Percentiles rank a stretch among this genome's conserved stretches.
Conservation (phyloP, 2,888 invertebrate genomes). For the Acanthococcus lagerstroemiae region DNA sequence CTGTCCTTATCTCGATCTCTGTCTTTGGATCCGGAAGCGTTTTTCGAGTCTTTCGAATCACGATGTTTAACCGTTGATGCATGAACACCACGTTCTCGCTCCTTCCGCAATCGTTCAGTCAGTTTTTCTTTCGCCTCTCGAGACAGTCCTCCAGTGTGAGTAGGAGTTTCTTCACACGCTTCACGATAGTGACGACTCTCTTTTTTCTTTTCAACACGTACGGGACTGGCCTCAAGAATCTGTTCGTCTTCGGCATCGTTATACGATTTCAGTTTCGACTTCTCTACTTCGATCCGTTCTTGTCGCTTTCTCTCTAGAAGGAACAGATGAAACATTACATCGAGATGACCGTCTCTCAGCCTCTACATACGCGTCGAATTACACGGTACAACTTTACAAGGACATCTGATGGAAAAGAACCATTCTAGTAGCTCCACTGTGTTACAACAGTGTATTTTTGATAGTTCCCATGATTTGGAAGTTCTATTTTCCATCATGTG, state of each 20-base stretch:
- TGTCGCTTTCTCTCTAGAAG: conserved; percentile 40
- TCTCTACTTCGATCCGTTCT: conserved; percentile 39
- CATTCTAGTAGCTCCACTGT: too few relatives aligned
- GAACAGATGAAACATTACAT: neutral
- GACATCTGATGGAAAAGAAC: too few relatives aligned
- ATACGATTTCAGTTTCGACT: conserved; percentile 48
- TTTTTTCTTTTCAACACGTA: conserved; percentile 24
- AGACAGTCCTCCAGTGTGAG: conserved; percentile 85
- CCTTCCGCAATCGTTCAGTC: conserved; percentile 42
- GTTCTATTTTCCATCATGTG: too few relatives aligned
- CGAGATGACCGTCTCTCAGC: neutral
- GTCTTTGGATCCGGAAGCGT: neutral
- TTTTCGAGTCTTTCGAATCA: conserved; percentile 31
- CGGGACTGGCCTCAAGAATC: conserved; percentile 19
- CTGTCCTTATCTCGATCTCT: neutral
- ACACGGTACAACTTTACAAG: too few relatives aligned
- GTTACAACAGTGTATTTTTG: too few relatives aligned
- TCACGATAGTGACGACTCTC: conserved; percentile 59
- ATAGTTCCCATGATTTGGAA: too few relatives aligned
- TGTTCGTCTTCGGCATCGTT: conserved; percentile 44
- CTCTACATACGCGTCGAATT: too few relatives aligned
- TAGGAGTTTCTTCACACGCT: conserved; percentile 82
- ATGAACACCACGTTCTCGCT: conserved; percentile 60
- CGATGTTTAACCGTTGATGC: conserved; percentile 52
- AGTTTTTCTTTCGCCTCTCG: conserved; percentile 49